These are phyloP conservation scores for Dysmachus trigonus DNA, from an alignment of 2,888 invertebrate species.

Conservation along the genomic window DNA sequence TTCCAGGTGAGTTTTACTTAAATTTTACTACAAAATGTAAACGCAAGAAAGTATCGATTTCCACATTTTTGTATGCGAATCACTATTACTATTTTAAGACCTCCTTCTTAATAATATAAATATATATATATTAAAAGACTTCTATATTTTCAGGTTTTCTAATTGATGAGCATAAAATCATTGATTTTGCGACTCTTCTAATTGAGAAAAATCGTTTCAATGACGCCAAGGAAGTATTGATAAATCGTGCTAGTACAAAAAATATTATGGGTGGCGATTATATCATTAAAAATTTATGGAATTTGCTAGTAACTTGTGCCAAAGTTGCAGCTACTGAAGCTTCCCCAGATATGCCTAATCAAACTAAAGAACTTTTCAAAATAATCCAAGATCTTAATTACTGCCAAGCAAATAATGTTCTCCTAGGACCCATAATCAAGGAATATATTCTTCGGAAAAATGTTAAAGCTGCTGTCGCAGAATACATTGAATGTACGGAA, in stretches of 20 bases:
- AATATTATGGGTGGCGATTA: constrained; percentile 65
- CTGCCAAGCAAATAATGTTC: constrained; percentile 68
- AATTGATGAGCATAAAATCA: constrained; percentile 73
- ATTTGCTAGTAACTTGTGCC: constrained; percentile 68
- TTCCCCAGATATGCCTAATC: constrained; percentile 59
- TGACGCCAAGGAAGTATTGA: constrained; percentile 63
- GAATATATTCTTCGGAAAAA: constrained; percentile 69
- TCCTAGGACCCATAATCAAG: constrained; percentile 72
- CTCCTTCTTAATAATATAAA: too few species aligned
- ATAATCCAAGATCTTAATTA: constrained; percentile 67
- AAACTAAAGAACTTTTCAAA: constrained; percentile 67
- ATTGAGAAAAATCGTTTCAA: constrained; percentile 63
- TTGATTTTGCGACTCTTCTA: constrained; percentile 71
- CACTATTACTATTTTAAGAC: too few species aligned
- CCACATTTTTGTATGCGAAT: too few species aligned
- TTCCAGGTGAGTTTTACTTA: constrained; percentile 60
- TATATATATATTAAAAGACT: not conserved
- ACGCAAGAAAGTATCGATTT: too few species aligned
- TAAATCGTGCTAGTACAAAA: constrained; percentile 66
- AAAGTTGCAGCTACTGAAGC: constrained; percentile 51
- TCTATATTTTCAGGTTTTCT: constrained; percentile 64
- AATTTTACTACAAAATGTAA: not conserved
- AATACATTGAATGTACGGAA: constrained; percentile 66
- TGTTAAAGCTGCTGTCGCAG: constrained; percentile 65
- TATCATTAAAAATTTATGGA: constrained; percentile 70